Base-by-base conservation (phyloP, 2,888 invertebrate genomes). In the Chromoteleia sp. region DNA sequence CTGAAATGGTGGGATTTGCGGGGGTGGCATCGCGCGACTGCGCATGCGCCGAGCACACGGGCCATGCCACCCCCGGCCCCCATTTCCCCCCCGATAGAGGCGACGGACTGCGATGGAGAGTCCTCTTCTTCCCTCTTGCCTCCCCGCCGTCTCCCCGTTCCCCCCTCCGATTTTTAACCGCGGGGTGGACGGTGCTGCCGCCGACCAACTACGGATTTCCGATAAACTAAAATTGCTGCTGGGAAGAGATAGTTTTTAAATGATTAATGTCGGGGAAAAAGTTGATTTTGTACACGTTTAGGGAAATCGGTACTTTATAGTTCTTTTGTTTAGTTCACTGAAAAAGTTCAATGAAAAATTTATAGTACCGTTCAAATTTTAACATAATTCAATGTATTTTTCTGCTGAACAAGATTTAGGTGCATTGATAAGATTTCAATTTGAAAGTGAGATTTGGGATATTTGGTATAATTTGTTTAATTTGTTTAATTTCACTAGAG, bases 41-140 rank as follows among this genome's bases (percentile, higher is more conserved):
- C 88, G 88, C 89, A 85, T 70, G 88, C 88, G 89, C 85, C 79
- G 82, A 75, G 67, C 82, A 80, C 84, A 71, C 70, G 75, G 71
- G 73, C 92, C 83, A 86, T 86, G 92, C 93, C 93, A 92, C 92
- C 91, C 88, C 76, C 76, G 79, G 91, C 91, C 88, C 91, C 91
- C 91, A 6, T 91, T 15, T n/a, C 8, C 50, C 39, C 19, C 50
- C 91, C 89, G 91, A 68, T 87, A 91, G 92, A 93, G 93, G 93
- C 93, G 93, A 90, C 88, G 88, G 90, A 88, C 90, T 90, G 90
- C 89, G 88, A 91, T 90, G 90, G 90, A 90, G 90, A 88, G 89
- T 87, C 86, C 88, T 88, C 88, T 84, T 84, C 83, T 81, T 84
- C 70, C 83, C 83, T 83, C 79, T 63, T 58, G 80, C 54, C 73